Conservation (phyloP, 1,140 invertebrate species). For the Andrena cerasifolii region DNA sequence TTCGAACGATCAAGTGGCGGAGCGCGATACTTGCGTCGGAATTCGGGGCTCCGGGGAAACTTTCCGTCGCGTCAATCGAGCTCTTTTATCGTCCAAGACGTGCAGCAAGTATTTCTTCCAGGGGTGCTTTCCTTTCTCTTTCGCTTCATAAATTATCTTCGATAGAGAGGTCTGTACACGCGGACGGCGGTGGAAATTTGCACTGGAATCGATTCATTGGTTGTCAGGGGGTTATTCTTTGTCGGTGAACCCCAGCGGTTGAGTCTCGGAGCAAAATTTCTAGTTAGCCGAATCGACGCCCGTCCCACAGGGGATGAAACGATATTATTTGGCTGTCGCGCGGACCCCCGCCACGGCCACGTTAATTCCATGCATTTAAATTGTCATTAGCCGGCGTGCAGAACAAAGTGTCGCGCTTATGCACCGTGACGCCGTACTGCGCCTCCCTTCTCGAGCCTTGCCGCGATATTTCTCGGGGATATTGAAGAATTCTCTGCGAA, state of each 20-base stretch:
- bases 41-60: conserved; percentile 1
- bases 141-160: background rate
- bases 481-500: background rate
- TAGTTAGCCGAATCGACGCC: conserved; percentile 62
- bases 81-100: background rate
- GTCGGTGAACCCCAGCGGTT: conserved; percentile 57
- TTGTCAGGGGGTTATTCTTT: conserved; percentile 50
- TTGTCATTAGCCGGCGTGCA: conserved; percentile 67
- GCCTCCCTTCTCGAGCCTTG: too few relatives aligned
- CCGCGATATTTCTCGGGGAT: background rate
- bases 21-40: background rate
- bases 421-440: background rate
- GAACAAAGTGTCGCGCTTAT: conserved; percentile 37
- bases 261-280: conserved; percentile 47
- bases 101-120: background rate
- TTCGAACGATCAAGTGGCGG: background rate
- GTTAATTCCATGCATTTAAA: conserved; percentile 74
- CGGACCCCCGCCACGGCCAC: conserved; percentile 46
- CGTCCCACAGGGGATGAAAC: conserved; percentile 52
- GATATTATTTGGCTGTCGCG: conserved; percentile 61
- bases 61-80: background rate
- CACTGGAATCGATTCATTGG: conserved; percentile 39
- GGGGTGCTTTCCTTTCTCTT: too few relatives aligned
- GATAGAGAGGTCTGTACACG: background rate
- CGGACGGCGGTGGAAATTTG: conserved; percentile 34